A percentile compares a stretch with the other conserved stretches of the same genome.
Evolutionary conservation across 2,797 vertebrate genomes (phyloP).

Genomic region (Peromyscus melanophrys): DNA sequence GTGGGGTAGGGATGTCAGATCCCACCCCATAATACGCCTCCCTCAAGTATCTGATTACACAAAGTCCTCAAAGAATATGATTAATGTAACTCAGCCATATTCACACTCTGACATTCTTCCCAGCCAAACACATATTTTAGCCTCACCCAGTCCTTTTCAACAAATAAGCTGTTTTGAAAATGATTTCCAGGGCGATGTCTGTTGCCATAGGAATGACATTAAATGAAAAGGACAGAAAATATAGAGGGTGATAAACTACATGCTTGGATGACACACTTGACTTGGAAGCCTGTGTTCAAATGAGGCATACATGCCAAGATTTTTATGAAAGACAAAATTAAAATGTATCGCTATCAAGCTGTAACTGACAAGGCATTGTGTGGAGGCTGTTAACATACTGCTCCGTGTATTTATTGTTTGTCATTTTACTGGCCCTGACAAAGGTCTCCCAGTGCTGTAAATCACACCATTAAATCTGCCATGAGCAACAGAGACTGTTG

Average conservation of each 20-base stretch:
- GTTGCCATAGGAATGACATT: slow-evolving; percentile 96
- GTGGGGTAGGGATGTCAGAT: slow-evolving; percentile 63
- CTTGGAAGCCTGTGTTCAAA: slow-evolving; percentile 92
- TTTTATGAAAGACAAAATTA: slow-evolving; percentile 94
- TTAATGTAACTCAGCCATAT: slow-evolving; percentile 92
- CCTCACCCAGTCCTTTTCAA: slow-evolving; percentile 89
- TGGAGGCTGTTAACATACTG: slow-evolving; percentile 91
- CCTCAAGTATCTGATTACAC: slow-evolving; percentile 89
- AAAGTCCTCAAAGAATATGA: slow-evolving; percentile 92
- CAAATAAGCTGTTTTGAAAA: slow-evolving; percentile 95
- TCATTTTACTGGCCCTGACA: slow-evolving; percentile 94
- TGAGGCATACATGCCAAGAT: slow-evolving; percentile 90
- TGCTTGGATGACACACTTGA: slow-evolving; percentile 93
- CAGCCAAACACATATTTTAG: slow-evolving; percentile 93
- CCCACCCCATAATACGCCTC: slow-evolving; percentile 69
- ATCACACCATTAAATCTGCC: slow-evolving; percentile 95
- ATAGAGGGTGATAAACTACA: slow-evolving; percentile 93
- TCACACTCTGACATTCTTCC: slow-evolving; percentile 89
- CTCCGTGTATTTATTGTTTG: slow-evolving; percentile 94
- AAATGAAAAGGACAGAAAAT: slow-evolving; percentile 94
- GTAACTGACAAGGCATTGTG: slow-evolving; percentile 93
- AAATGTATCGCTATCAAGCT: slow-evolving; percentile 93
- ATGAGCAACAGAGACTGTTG: slow-evolving; percentile 90
- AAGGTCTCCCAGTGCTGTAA: slow-evolving; percentile 91
- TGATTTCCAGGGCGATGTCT: slow-evolving; percentile 94